phyloP scores from a whole-genome alignment of 2,113 vertebrate species.

The Mystacornis crossleyi region DNA sequence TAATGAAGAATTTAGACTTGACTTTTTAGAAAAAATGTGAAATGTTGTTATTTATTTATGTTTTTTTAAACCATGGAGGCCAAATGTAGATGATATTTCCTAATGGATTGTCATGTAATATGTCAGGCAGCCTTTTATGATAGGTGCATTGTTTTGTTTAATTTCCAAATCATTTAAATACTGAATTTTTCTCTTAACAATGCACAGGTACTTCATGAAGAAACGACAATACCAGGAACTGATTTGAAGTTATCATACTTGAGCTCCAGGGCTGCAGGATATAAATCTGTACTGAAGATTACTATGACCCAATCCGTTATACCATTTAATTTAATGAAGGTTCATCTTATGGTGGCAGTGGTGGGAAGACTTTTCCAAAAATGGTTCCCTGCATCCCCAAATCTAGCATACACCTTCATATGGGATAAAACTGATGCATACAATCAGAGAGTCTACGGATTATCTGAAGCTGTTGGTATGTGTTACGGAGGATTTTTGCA shows the following conservation, averaged over 20 bases:
- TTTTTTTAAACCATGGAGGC: background rate
- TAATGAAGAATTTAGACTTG: background rate
- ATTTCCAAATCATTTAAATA: background rate
- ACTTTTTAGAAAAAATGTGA: background rate
- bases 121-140: background rate
- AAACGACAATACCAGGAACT: conserved; percentile 93
- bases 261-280: conserved; percentile 94
- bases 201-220: conserved; percentile 93
- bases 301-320: conserved; percentile 92
- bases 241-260: conserved; percentile 94
- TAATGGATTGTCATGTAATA: background rate
- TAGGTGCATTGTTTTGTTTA: background rate
- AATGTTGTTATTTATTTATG: background rate
- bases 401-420: conserved; percentile 96
- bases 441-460: conserved; percentile 94
- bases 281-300: conserved; percentile 96
- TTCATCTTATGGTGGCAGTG: conserved; percentile 97
- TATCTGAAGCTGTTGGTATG: conserved; percentile 95
- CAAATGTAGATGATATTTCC: background rate
- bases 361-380: conserved; percentile 97
- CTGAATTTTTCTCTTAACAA: background rate
- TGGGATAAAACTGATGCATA: conserved; percentile 99
- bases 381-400: conserved; percentile 95
- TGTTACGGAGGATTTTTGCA: background rate
- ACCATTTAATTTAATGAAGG: conserved; percentile 96